Evolutionary conservation across 2,113 vertebrate genomes (phyloP).

Genomic region (Cairina moschata): DNA sequence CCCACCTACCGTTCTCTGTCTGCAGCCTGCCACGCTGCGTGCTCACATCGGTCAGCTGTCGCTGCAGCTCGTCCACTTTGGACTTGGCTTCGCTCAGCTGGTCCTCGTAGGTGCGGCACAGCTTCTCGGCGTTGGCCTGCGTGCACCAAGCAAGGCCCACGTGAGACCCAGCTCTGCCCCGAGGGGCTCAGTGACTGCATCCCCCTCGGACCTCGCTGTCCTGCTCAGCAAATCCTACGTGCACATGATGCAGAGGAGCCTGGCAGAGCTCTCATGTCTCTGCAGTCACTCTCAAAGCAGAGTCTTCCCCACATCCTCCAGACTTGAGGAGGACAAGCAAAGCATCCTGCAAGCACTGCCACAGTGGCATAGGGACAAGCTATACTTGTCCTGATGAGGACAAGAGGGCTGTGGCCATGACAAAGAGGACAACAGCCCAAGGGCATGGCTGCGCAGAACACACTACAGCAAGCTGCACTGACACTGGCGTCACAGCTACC

Average conservation of each 20-base stretch:
- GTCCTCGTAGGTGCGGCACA: constrained; percentile 88
- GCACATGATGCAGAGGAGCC: background rate
- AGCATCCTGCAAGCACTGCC: background rate
- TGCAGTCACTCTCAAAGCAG: background rate
- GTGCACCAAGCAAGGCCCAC: background rate
- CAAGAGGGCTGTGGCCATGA: background rate
- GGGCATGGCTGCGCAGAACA: background rate
- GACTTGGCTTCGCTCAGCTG: constrained; percentile 90
- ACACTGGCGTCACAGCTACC: background rate
- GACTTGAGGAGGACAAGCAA: background rate
- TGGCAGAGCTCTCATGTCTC: background rate
- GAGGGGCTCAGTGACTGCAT: accelerated
- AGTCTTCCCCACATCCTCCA: background rate
- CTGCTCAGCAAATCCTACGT: accelerated
- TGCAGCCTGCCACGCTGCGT: constrained; percentile 84
- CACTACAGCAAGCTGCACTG: background rate
- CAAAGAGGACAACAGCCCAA: background rate
- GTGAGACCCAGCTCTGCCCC: background rate
- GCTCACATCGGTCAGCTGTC: constrained; percentile 83
- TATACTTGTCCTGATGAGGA: too few species aligned
- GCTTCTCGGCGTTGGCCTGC: constrained; percentile 89
- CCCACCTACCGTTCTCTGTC: constrained; percentile 83
- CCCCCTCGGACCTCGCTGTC: background rate
- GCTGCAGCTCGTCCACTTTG: constrained; percentile 90
- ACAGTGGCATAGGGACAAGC: background rate